Conservation (phyloP, 30 jellyfish, hydroid and myxozoan genomes). For the Aurelia aurita complex sp. Pacific region DNA sequence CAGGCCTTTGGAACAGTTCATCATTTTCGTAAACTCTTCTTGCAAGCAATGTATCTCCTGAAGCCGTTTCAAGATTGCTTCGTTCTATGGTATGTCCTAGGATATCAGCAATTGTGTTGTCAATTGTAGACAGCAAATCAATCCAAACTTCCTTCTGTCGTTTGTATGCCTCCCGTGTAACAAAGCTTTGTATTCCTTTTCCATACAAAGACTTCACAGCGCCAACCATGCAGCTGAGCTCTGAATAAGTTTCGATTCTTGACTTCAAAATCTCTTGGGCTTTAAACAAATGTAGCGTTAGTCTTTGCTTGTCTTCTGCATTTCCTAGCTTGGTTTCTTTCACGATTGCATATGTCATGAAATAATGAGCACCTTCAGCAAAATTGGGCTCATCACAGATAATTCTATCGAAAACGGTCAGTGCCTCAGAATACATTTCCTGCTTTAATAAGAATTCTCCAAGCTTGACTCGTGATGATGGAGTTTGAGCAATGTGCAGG, state of each 20-base stretch:
- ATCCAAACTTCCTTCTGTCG: not conserved
- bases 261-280: not conserved
- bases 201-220: not conserved
- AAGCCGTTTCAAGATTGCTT: not conserved
- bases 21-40: not conserved
- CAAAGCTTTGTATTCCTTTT: not conserved
- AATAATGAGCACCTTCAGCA: slow-evolving; percentile 19
- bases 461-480: slow-evolving; percentile 1
- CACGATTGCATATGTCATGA: slow-evolving; percentile 1
- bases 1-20: not conserved
- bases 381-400: not conserved
- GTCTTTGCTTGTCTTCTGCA: not conserved
- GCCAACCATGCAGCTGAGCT: not conserved
- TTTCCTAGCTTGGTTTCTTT: not conserved
- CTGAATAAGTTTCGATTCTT: slow-evolving; percentile 8
- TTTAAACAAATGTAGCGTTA: not conserved
- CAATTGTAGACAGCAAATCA: not conserved
- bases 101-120: slow-evolving; percentile 5
- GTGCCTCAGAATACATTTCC: not conserved
- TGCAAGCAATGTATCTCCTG: slow-evolving; percentile 7
- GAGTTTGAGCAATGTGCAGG: not conserved
- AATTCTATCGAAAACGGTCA: not conserved
- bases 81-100: slow-evolving; percentile 3
- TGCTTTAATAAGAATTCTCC: not conserved
- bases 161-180: not conserved